Conservation (phyloP, 1,140 invertebrate genomes). For the Calephelis nemesis region DNA sequence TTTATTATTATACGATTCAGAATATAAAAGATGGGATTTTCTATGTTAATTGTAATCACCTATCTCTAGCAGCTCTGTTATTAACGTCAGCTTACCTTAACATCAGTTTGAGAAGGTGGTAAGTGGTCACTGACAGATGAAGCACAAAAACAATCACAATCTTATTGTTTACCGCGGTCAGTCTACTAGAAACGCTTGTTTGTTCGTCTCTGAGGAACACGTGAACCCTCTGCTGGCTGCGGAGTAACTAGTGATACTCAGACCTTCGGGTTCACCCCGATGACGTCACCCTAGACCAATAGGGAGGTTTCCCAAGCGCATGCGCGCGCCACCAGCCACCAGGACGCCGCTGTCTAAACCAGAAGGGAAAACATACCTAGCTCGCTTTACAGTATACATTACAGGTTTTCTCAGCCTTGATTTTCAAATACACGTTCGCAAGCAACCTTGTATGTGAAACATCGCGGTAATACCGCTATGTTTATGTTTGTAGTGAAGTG, state of each 20-base stretch:
- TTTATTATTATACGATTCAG: too few species aligned
- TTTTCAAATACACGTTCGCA: conserved; percentile 29
- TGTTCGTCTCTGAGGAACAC: conserved; percentile 43
- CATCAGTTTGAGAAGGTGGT: background rate
- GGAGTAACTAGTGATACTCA: conserved; percentile 74
- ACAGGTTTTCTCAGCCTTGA: conserved; percentile 44
- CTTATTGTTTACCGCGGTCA: conserved; percentile 45
- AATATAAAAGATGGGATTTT: too few species aligned
- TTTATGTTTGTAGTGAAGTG: conserved; percentile 54
- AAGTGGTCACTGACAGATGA: background rate
- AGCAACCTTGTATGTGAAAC: conserved; percentile 39
- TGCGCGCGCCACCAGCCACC: conserved; percentile 61
- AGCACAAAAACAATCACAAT: conserved; percentile 34
- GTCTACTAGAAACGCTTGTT: conserved; percentile 56
- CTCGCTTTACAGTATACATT: conserved; percentile 45
- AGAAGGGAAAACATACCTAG: conserved; percentile 35
- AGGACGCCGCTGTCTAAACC: conserved; percentile 56
- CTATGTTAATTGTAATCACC: too few species aligned
- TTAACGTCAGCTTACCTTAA: background rate
- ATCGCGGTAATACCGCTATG: conserved; percentile 39
- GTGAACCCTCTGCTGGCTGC: conserved; percentile 52
- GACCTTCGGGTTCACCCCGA: conserved; percentile 71
- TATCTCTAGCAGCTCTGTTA: background rate
- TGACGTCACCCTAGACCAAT: conserved; percentile 77
- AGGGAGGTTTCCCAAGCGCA: conserved; percentile 58